These are phyloP conservation scores for Stegana nigrithorax DNA, from an alignment of 2,888 invertebrate species.

Conservation along the genomic window DNA sequence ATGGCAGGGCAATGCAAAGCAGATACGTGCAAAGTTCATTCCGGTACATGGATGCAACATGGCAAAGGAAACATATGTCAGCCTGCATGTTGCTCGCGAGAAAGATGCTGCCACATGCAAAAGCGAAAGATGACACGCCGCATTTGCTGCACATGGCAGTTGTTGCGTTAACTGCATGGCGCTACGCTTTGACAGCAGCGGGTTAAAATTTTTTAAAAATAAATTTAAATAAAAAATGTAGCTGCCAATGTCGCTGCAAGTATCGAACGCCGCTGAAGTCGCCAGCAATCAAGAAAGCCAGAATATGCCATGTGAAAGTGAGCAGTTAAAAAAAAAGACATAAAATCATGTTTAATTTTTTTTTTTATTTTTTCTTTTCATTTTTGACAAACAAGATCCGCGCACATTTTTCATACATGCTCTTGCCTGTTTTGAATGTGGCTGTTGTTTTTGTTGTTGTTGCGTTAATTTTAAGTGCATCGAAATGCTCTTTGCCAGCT, in stretches of 20 bases:
- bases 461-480: too few relatives aligned
- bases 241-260: constrained; percentile 1
- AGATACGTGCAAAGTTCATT: constrained; percentile 36
- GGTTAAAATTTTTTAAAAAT: not conserved
- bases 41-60: constrained; percentile 30
- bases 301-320: not conserved
- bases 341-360: not conserved
- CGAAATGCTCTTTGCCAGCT: constrained; percentile 10
- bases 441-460: not conserved
- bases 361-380: not conserved
- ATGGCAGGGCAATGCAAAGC: constrained; percentile 47
- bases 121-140: constrained; percentile 22
- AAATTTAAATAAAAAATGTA: constrained; percentile 19
- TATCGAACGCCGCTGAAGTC: too few relatives aligned
- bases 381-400: too few relatives aligned
- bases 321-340: not conserved
- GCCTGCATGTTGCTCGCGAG: constrained; percentile 39
- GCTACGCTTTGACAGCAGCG: constrained; percentile 43
- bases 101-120: constrained; percentile 3
- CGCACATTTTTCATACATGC: not conserved
- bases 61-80: constrained; percentile 60
- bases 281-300: not conserved
- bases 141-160: not conserved
- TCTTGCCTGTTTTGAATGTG: not conserved
- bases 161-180: constrained; percentile 33